A percentile compares a stretch with the other conserved stretches of the same genome.
These are phyloP conservation scores for Rhyacophila evoluta DNA, from an alignment of 2,888 invertebrate species.

Conservation along the genomic window DNA sequence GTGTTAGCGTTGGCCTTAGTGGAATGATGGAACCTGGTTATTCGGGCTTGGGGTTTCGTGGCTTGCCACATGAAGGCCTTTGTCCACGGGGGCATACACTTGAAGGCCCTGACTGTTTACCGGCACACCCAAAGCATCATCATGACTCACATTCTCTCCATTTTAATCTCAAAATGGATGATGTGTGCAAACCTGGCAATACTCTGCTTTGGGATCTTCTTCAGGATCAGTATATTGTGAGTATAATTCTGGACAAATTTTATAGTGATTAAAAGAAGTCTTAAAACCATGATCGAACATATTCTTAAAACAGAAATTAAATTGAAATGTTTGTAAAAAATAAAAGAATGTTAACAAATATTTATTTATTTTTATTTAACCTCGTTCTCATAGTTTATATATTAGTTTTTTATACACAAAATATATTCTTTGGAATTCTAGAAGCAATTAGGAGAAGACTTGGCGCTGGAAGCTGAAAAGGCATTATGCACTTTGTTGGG, in stretches of 20 bases:
- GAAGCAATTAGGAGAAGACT: constrained; percentile 88
- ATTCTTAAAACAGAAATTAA: too few relatives aligned
- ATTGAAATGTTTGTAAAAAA: too few relatives aligned
- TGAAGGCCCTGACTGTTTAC: constrained; percentile 41
- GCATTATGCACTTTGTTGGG: constrained; percentile 90
- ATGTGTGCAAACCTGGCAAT: constrained; percentile 91
- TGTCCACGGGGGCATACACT: constrained; percentile 38
- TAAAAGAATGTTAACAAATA: too few relatives aligned
- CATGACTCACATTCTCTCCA: constrained; percentile 40
- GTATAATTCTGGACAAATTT: too few relatives aligned
- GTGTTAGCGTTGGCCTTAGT: constrained; percentile 52
- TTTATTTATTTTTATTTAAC: too few relatives aligned
- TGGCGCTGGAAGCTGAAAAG: constrained; percentile 94
- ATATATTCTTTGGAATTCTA: constrained; percentile 60
- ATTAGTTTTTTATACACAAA: too few relatives aligned
- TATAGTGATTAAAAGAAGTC: too few relatives aligned
- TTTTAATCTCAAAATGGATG: constrained; percentile 71
- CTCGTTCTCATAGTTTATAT: too few relatives aligned
- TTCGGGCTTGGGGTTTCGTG: constrained; percentile 47
- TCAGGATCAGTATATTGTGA: constrained; percentile 90
- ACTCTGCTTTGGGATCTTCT: constrained; percentile 94
- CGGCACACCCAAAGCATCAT: constrained; percentile 41
- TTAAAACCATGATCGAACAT: too few relatives aligned
- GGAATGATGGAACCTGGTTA: constrained; percentile 49
- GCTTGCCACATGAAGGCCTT: constrained; percentile 37